Evolutionary conservation across 2,888 invertebrate genomes (phyloP).

Genomic region (Auanema sp.): DNA sequence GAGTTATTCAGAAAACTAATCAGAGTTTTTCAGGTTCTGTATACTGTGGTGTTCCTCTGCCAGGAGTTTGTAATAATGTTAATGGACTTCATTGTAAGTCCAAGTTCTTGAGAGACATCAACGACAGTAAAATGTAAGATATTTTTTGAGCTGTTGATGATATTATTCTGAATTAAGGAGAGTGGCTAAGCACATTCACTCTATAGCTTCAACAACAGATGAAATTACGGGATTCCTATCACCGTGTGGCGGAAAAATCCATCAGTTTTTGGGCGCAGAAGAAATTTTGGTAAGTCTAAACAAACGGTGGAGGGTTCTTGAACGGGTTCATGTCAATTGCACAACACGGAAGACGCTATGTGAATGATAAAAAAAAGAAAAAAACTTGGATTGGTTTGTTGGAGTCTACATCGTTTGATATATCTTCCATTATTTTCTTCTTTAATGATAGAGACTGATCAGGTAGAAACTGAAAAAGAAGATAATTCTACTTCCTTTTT

Average conservation of each 20-base stretch:
- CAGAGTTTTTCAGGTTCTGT: constrained; percentile 17
- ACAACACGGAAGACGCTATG: too few relatives aligned
- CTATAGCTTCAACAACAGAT: constrained; percentile 16
- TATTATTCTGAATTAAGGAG: background rate
- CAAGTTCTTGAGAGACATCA: constrained; percentile 15
- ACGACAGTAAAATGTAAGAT: background rate
- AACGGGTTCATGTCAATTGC: too few relatives aligned
- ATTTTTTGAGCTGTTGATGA: background rate
- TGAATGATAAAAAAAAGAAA: too few relatives aligned
- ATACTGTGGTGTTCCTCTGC: constrained; percentile 9
- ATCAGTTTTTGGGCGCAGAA: constrained; percentile 10
- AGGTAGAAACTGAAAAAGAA: too few relatives aligned
- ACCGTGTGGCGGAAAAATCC: constrained; percentile 13
- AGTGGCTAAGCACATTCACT: background rate
- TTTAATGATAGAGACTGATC: too few relatives aligned
- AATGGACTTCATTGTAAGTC: constrained; percentile 16
- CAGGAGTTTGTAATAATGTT: constrained; percentile 13
- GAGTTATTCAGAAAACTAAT: too few relatives aligned
- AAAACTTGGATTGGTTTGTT: too few relatives aligned
- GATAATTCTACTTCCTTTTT: too few relatives aligned
- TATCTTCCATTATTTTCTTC: too few relatives aligned
- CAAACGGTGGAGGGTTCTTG: too few relatives aligned
- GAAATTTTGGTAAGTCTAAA: constrained; percentile 9
- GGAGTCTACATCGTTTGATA: too few relatives aligned
- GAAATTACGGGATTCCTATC: constrained; percentile 15